Evolutionary conservation across 1,140 invertebrate species (phyloP).

Genomic region (Cherax destructor): DNA sequence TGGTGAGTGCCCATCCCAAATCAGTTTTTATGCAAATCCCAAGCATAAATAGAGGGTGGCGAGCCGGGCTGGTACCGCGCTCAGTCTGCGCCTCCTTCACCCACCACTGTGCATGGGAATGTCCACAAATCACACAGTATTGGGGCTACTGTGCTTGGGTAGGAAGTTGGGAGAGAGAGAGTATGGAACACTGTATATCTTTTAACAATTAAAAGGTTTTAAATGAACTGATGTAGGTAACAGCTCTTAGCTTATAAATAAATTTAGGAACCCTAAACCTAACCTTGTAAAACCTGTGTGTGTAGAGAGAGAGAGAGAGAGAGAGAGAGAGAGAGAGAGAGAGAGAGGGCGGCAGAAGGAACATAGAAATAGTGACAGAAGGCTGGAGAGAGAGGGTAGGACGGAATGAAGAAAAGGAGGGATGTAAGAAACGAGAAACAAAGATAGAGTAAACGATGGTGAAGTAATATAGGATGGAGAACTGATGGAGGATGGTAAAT

Average conservation of each 20-base stretch:
- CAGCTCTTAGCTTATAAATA: too few relatives aligned
- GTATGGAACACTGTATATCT: too few relatives aligned
- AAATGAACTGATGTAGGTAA: too few relatives aligned
- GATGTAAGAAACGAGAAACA: too few relatives aligned
- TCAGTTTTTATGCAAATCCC: conserved; percentile 72
- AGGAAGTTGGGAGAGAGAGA: not conserved
- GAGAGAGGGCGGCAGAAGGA: not conserved
- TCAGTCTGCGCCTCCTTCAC: conserved; percentile 33
- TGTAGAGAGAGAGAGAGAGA: not conserved
- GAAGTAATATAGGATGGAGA: not conserved
- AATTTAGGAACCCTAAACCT: too few relatives aligned
- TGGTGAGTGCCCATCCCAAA: conserved; percentile 71
- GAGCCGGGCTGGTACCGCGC: conserved; percentile 24
- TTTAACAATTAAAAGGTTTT: too few relatives aligned
- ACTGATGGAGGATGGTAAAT: not conserved
- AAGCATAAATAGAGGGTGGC: conserved; percentile 55
- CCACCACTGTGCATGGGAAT: conserved; percentile 51
- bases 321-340: not conserved
- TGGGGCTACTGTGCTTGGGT: conserved; percentile 31
- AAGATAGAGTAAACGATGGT: not conserved
- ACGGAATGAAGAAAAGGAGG: not conserved
- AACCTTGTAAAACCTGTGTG: too few relatives aligned
- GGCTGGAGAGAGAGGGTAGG: not conserved
- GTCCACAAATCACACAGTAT: conserved; percentile 47
- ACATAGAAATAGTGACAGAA: not conserved